Conservation (phyloP, 2,113 vertebrate genomes). For the Ancistrus triradiatus region DNA sequence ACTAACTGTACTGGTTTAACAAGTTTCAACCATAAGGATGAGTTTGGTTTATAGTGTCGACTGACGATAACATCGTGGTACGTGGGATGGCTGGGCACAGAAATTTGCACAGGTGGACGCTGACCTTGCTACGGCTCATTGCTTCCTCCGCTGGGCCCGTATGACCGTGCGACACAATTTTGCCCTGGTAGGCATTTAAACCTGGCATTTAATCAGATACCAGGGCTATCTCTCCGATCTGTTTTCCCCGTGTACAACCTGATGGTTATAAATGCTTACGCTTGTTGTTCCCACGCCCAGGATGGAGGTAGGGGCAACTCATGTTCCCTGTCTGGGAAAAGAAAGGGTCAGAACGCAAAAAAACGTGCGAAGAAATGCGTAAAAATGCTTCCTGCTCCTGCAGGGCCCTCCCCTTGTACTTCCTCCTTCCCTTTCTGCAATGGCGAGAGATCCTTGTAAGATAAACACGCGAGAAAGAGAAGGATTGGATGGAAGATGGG, state of each 20-base stretch:
- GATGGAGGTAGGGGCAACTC: not conserved
- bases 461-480: slow-evolving; percentile 26
- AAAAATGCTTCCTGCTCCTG: not conserved
- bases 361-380: no score
- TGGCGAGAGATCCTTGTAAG: slow-evolving; percentile 29
- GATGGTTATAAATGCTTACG: not conserved
- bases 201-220: slow-evolving; percentile 53
- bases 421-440: slow-evolving; percentile 18
- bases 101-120: slow-evolving; percentile 23
- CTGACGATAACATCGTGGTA: slow-evolving; percentile 53
- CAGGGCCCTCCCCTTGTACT: not conserved
- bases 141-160: not conserved
- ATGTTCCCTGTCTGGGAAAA: not conserved
- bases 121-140: not conserved
- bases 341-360: no score
- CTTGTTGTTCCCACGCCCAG: not conserved
- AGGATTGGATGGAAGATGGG: slow-evolving; percentile 38
- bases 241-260: not conserved
- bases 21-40: no score
- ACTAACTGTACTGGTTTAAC: no score
- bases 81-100: slow-evolving; percentile 45
- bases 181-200: slow-evolving; percentile 67
- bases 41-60: no score
- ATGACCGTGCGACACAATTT: slow-evolving; percentile 31
- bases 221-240: not conserved